phyloP scores from a whole-genome alignment of 2,888 invertebrate genomes.

The Phaonia tiefii region DNA sequence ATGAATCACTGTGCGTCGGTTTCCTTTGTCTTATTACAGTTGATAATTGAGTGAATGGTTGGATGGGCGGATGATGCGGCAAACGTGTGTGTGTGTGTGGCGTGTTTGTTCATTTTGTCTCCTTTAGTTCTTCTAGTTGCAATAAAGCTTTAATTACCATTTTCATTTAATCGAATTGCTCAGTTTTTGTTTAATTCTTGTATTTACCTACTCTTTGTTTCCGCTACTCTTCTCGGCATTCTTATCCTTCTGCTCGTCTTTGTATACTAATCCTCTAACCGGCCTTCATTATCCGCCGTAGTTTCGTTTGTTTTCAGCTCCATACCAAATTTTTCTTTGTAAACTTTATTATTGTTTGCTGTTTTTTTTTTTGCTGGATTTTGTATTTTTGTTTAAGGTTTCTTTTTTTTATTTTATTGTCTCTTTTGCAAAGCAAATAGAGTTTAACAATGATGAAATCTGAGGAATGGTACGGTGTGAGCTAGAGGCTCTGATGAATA shows the following conservation, averaged over 20 bases:
- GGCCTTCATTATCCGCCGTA: not conserved
- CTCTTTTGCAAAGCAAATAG: conserved; percentile 6
- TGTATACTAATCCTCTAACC: not conserved
- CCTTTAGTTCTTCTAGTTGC: not conserved
- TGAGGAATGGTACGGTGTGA: too few relatives aligned
- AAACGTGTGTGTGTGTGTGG: not conserved
- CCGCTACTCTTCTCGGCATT: not conserved
- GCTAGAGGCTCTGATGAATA: too few relatives aligned
- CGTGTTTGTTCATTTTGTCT: not conserved
- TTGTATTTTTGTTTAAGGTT: not conserved
- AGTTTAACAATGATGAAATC: not conserved
- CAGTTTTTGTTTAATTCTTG: conserved; percentile 24
- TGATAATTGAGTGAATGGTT: conserved; percentile 7
- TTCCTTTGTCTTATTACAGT: not conserved
- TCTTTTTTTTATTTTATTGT: not conserved
- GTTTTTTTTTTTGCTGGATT: conserved; percentile 3
- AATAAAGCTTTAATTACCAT: conserved; percentile 24
- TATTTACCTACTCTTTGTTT: not conserved
- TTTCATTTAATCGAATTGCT: conserved; percentile 34
- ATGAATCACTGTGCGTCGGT: not conserved
- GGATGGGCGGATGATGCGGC: too few relatives aligned
- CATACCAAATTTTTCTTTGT: conserved; percentile 18
- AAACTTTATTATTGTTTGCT: conserved; percentile 37
- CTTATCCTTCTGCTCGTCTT: not conserved
- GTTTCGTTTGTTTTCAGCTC: conserved; percentile 1